These are phyloP conservation scores for Leptinotarsa defecta DNA, from an alignment of 1,140 invertebrate species.

Conservation along the genomic window DNA sequence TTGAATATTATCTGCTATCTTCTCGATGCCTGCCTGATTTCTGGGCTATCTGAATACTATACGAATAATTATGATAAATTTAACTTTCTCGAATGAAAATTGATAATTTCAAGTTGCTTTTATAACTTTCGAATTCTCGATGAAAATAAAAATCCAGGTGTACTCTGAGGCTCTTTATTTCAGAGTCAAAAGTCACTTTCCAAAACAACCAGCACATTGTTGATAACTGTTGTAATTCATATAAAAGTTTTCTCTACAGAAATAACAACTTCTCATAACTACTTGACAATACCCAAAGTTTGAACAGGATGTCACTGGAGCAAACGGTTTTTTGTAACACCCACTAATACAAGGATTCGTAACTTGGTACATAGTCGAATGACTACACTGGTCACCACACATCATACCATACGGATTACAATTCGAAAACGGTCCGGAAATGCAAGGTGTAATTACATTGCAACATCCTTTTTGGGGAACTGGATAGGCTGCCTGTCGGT, in stretches of 20 bases:
- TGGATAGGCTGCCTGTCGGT: neutral
- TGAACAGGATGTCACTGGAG: neutral
- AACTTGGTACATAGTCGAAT: conserved; percentile 12
- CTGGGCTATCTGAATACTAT: too few relatives aligned
- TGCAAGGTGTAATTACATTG: neutral
- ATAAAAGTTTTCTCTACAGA: conserved; percentile 26
- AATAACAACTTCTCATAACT: conserved; percentile 6
- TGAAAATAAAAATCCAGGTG: too few relatives aligned
- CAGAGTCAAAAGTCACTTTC: too few relatives aligned
- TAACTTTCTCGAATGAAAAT: too few relatives aligned
- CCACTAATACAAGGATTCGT: conserved; percentile 22
- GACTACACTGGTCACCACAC: conserved; percentile 7
- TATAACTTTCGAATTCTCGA: too few relatives aligned
- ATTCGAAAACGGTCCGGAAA: neutral
- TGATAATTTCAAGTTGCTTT: too few relatives aligned
- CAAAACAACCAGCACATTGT: conserved; percentile 23
- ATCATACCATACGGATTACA: neutral
- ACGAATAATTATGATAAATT: too few relatives aligned
- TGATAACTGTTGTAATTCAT: conserved; percentile 19
- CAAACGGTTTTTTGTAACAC: conserved; percentile 11
- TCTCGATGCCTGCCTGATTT: too few relatives aligned
- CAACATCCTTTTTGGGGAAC: too few relatives aligned
- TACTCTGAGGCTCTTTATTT: too few relatives aligned
- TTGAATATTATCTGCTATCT: too few relatives aligned
- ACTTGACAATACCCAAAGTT: neutral